Conservation (phyloP, 2,888 invertebrate genomes). For the Cyaniris semiargus region DNA sequence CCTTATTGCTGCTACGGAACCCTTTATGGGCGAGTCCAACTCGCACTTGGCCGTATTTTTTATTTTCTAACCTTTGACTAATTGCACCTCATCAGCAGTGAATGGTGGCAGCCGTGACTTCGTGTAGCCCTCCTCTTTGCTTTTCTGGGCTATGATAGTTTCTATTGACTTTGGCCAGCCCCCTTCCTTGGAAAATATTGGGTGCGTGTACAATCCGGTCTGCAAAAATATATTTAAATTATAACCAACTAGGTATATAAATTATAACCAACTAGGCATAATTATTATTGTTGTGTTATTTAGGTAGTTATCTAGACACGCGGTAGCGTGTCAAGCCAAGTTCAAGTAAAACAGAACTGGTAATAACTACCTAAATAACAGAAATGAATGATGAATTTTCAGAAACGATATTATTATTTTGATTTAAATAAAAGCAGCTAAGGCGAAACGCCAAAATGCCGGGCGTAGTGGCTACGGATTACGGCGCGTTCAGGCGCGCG, state of each 20-base stretch:
- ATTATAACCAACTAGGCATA: too few species aligned
- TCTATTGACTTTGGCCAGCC: conserved; percentile 74
- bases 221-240: conserved; percentile 39
- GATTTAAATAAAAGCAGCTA: not conserved
- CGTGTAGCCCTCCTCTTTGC: conserved; percentile 60
- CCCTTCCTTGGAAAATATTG: conserved; percentile 66
- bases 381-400: too few species aligned
- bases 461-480: not conserved
- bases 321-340: too few species aligned
- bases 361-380: too few species aligned
- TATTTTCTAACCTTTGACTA: conserved; percentile 50
- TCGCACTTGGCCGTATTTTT: too few species aligned
- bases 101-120: conserved; percentile 69
- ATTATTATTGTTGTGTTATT: not conserved
- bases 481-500: too few species aligned
- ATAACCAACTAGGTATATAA: too few species aligned
- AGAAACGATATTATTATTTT: not conserved
- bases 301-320: not conserved
- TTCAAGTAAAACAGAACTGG: too few species aligned
- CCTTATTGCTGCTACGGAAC: too few species aligned
- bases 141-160: conserved; percentile 59
- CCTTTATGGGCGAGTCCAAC: too few species aligned
- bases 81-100: conserved; percentile 52
- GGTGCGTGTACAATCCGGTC: conserved; percentile 64
- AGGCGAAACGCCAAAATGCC: not conserved